phyloP scores from a whole-genome alignment of 64 coral and sea anemone genomes.

The Astreopora myriophthalma region DNA sequence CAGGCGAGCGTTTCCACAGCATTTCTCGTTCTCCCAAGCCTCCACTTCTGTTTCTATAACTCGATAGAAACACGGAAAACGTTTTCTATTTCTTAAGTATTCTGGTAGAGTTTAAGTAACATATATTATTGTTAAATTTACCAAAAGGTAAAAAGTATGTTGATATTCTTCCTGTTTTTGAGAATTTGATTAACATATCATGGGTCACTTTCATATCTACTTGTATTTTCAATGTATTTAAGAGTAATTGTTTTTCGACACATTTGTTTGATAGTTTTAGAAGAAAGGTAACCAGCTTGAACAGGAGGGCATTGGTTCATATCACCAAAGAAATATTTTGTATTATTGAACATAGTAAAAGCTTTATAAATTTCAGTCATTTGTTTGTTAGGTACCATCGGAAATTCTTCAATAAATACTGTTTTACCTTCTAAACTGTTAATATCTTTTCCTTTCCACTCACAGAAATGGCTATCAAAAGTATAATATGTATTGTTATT shows the following conservation, averaged over 20 bases:
- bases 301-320: background rate
- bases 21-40: no score
- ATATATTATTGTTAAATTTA: conserved; percentile 1
- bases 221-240: background rate
- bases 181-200: background rate
- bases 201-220: background rate
- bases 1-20: no score
- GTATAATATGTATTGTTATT: no score
- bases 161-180: background rate
- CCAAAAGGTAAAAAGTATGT: background rate
- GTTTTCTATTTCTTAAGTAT: no score
- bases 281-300: background rate
- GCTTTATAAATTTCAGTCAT: conserved; percentile 13
- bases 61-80: no score
- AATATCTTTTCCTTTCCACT: no score
- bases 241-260: background rate
- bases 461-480: no score
- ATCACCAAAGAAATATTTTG: background rate
- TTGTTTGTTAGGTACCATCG: conserved; percentile 41
- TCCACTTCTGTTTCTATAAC: no score
- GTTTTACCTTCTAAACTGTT: background rate
- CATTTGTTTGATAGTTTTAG: background rate
- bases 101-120: no score
- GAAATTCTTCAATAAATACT: conserved; percentile 45
- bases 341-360: background rate